phyloP scores from a whole-genome alignment of 2,113 vertebrate genomes.

The rabbit (Oryctolagus cuniculus) region mOryCun1.1 NC_091453.1:85507001-85507500 shows the following conservation, averaged over 20 bases:
- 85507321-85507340: slow-evolving; percentile 36
- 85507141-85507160: not conserved
- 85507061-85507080: not conserved
- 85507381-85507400: not conserved
- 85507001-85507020: not conserved
- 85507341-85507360: slow-evolving; percentile 40
- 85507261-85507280: slow-evolving; percentile 4
- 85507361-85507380: not conserved
- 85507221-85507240: not conserved
- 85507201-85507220: not conserved
- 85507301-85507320: not conserved
- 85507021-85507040: not conserved
- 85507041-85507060: not conserved
- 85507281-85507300: slow-evolving; percentile 14
- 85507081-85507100: slow-evolving; percentile 26
- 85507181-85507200: not conserved
- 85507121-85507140: not conserved
- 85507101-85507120: not conserved
- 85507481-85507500: not conserved
- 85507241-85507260: not conserved
- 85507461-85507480: not conserved
- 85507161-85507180: slow-evolving; percentile 35
- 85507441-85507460: slow-evolving; percentile 23
- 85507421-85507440: slow-evolving; percentile 6
- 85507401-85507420: not conserved